Evolutionary conservation across 2,888 invertebrate species (phyloP).

Genomic region (Eudasyphora cyanicolor): DNA sequence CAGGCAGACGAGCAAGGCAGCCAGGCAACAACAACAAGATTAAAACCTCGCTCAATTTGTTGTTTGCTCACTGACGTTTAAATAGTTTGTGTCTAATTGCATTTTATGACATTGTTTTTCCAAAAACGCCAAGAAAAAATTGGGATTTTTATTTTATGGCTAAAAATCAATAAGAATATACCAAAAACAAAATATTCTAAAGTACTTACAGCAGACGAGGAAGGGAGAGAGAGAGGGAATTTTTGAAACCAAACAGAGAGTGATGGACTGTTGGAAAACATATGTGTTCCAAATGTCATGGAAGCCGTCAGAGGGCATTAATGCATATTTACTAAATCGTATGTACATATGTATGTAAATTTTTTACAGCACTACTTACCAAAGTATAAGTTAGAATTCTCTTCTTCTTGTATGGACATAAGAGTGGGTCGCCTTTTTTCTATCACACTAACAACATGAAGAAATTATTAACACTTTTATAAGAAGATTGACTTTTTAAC

Average conservation of each 20-base stretch:
- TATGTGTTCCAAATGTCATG: constrained; percentile 58
- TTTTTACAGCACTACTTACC: constrained; percentile 49
- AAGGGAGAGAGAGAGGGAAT: not conserved
- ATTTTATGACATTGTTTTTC: not conserved
- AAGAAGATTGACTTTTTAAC: no score
- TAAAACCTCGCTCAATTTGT: not conserved
- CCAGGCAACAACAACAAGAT: not conserved
- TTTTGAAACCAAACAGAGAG: not conserved
- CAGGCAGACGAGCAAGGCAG: no score
- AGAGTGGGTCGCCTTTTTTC: no score
- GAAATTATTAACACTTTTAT: no score
- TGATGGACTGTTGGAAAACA: not conserved
- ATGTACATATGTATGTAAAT: constrained; percentile 60
- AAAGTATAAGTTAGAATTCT: not conserved
- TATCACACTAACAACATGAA: no score
- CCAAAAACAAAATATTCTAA: not conserved
- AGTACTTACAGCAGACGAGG: no score
- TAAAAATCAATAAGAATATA: not conserved
- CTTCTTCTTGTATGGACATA: not conserved
- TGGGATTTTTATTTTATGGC: not conserved
- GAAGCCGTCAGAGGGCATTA: constrained; percentile 8
- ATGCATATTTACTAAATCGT: constrained; percentile 56
- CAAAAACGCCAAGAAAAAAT: not conserved
- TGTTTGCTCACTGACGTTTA: not conserved
- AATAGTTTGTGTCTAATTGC: not conserved